A percentile compares a stretch with the other conserved stretches of the same genome.
phyloP scores from a whole-genome alignment of 1,140 invertebrate genomes.

The Rhopalosiphum padi region DNA sequence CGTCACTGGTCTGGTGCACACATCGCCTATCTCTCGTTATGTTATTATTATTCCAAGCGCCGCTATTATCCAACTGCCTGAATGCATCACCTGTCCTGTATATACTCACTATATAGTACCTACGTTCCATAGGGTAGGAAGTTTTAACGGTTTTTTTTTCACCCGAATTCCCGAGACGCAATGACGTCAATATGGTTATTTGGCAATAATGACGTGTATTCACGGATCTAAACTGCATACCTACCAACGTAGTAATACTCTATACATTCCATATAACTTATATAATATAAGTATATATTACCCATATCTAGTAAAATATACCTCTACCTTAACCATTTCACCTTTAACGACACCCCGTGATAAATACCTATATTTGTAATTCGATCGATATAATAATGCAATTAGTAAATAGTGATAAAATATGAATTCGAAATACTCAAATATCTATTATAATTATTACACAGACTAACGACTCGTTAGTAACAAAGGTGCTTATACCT shows the following conservation, averaged over 20 bases:
- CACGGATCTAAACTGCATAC: background rate
- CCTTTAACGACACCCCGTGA: background rate
- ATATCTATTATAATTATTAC: no score
- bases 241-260: background rate
- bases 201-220: background rate
- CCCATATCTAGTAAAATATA: background rate
- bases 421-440: background rate
- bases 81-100: slow-evolving; percentile 30
- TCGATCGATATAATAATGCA: background rate
- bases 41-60: slow-evolving; percentile 19
- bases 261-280: background rate
- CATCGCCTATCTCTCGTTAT: background rate
- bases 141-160: slow-evolving; percentile 40
- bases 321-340: background rate
- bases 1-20: background rate
- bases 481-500: no score
- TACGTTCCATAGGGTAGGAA: background rate
- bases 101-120: no score
- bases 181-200: slow-evolving; percentile 6
- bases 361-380: background rate
- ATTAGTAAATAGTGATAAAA: background rate
- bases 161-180: background rate
- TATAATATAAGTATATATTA: background rate
- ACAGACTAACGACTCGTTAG: no score
- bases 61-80: background rate